Conservation (phyloP, 2,888 invertebrate genomes). For the Pomacea canaliculata region DNA sequence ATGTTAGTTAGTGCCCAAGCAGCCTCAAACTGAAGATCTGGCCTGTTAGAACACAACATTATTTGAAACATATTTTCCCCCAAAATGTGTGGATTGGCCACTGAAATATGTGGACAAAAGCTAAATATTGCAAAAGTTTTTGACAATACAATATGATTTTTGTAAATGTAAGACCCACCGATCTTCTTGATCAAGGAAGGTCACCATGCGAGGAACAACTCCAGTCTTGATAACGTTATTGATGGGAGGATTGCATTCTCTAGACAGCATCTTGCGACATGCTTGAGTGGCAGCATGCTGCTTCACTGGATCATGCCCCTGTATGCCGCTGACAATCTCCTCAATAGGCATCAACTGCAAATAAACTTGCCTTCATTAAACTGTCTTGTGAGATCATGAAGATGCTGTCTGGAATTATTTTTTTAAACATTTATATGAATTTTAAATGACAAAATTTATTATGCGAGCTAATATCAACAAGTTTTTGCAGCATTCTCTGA, state of each 20-base stretch:
- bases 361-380: too few relatives aligned
- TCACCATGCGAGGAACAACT: constrained; percentile 85
- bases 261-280: constrained; percentile 88
- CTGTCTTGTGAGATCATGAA: background rate
- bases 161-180: constrained; percentile 73
- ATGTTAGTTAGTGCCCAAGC: constrained; percentile 98
- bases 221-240: constrained; percentile 86
- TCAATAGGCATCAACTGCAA: constrained; percentile 3
- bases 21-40: constrained; percentile 85
- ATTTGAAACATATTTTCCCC: too few relatives aligned
- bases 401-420: background rate
- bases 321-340: constrained; percentile 81
- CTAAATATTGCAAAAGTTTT: too few relatives aligned
- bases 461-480: background rate
- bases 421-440: background rate
- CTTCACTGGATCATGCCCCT: constrained; percentile 75
- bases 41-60: constrained; percentile 43
- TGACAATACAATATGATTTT: too few relatives aligned
- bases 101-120: too few relatives aligned
- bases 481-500: too few relatives aligned
- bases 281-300: constrained; percentile 83
- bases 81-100: too few relatives aligned
- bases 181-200: constrained; percentile 79
- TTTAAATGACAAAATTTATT: background rate
- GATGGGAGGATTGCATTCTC: constrained; percentile 92